These are phyloP conservation scores for Prionace glauca DNA, from an alignment of 2,797 vertebrate genomes.

Conservation along the genomic window DNA sequence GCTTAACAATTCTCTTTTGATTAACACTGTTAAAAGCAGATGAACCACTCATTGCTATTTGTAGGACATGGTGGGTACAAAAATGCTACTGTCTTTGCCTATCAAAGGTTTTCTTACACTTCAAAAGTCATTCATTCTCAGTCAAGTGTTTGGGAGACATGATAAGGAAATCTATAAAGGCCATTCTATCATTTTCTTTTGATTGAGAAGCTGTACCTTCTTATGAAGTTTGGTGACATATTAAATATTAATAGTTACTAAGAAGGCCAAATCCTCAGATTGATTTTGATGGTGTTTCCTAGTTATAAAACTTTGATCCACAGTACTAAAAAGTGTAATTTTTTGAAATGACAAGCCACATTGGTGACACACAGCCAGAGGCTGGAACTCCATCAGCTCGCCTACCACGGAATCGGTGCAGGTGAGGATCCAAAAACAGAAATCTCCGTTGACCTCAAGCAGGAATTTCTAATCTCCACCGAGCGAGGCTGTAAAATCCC, in stretches of 20 bases:
- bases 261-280: background rate
- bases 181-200: background rate
- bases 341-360: background rate
- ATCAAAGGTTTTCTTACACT: background rate
- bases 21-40: background rate
- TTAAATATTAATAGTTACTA: background rate
- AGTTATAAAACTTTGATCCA: background rate
- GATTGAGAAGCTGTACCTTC: background rate
- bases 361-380: background rate
- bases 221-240: background rate
- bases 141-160: background rate
- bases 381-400: no score
- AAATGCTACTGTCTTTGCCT: background rate
- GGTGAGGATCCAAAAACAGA: no score
- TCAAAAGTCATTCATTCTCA: background rate
- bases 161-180: background rate
- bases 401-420: no score
- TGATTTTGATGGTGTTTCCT: background rate
- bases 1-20: background rate
- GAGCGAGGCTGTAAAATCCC: no score
- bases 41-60: background rate
- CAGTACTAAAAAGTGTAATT: background rate
- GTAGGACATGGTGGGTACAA: background rate
- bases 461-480: no score
- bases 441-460: no score